Evolutionary conservation across 1,140 invertebrate species (phyloP), one percentile per base, ranked within the genome.

Genomic region (Pantala flavescens): DNA sequence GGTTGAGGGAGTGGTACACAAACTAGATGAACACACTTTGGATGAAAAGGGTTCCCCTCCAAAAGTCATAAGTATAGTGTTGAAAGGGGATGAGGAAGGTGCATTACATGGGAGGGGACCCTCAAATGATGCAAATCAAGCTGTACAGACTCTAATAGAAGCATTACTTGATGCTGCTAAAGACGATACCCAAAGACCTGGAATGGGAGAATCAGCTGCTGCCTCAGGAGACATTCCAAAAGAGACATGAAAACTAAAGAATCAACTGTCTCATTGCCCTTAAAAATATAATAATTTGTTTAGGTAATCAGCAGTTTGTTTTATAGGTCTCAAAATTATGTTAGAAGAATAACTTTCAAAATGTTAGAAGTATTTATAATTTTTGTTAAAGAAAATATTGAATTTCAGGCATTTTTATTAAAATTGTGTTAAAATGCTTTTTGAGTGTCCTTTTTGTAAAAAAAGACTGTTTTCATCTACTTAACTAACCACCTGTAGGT

Each of bases 131-230:
- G 49, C 49, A 63, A 63, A 71, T 24, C 28, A 72, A 7, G 36
- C 71, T 28, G 74, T 75, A 43, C 74, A 72, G n/a, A 72, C 74
- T 9, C 72, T 76, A 7, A 76, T 76, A 71, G 75, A 76, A 74
- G 75, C 75, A 5, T 71, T 76, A 43, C 36, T 76, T 36, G 75
- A 73, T 71, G 75, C 75, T 23, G 75, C 75, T 12, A 71, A 75
- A 49, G 74, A 55, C 16, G 24, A 23, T 43, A 43, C 19, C n/a
- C 49, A 63, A 63, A 63, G 49, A 14, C 49, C 49, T 19, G 49
- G 49, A 63, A 16, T 63, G 14, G 49, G 49, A 7, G 49, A 63
- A 63, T 16, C 49, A 63, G 16, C 49, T 19, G 12, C 16, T 63
- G 14, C 49, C 49, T 19, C 49, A 19, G 49, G 49, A 63, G 49